These are phyloP conservation scores for Anoplius nigerrimus DNA, from an alignment of 2,888 invertebrate species.

Conservation along the genomic window DNA sequence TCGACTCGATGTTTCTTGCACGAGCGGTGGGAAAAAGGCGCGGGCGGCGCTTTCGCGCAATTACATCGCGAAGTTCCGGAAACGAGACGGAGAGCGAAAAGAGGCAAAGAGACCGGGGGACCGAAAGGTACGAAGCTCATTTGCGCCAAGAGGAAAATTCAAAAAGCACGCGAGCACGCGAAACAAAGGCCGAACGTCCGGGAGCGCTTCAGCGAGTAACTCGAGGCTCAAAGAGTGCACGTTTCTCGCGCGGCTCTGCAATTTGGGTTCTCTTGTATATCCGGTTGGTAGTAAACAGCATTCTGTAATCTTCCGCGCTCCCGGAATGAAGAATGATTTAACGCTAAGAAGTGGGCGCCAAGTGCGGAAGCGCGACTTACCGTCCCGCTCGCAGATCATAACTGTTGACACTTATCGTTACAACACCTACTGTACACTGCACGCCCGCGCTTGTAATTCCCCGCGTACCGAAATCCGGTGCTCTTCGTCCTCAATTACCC, in stretches of 20 bases:
- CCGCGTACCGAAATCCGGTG: too few species aligned
- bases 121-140: neutral
- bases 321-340: too few species aligned
- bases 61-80: conserved; percentile 10
- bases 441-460: too few species aligned
- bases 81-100: conserved; percentile 13
- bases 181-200: conserved; percentile 10
- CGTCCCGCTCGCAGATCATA: too few species aligned
- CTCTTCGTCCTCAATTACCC: too few species aligned
- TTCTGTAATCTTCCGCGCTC: neutral
- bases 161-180: conserved; percentile 7
- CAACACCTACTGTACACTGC: too few species aligned
- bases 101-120: conserved; percentile 9
- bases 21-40: neutral
- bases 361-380: too few species aligned
- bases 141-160: conserved; percentile 12
- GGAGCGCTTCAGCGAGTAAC: conserved; percentile 3
- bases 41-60: neutral
- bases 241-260: conserved; percentile 8
- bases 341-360: too few species aligned
- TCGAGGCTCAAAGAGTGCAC: conserved; percentile 20
- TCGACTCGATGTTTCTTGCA: neutral
- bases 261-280: neutral
- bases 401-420: too few species aligned
- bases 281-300: neutral